Evolutionary conservation across 2,888 invertebrate genomes (phyloP).

Genomic region (Polydrusus tereticollis): DNA sequence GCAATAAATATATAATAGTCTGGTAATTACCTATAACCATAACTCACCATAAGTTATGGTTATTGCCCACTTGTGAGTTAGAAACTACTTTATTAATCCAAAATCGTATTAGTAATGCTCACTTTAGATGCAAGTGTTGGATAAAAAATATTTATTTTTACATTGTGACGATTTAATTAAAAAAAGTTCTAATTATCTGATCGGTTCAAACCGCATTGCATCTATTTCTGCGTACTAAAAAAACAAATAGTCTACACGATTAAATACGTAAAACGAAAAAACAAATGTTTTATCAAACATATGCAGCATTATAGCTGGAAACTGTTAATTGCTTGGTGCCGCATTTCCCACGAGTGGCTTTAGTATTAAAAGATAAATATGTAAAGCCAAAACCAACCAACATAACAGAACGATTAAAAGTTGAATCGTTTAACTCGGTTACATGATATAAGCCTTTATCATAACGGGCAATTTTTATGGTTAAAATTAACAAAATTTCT

Average conservation of each 20-base stretch:
- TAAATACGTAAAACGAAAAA: slow-evolving; percentile 26
- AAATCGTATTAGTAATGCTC: too few relatives aligned
- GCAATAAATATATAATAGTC: too few relatives aligned
- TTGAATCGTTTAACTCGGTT: slow-evolving; percentile 19
- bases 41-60: too few relatives aligned
- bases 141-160: too few relatives aligned
- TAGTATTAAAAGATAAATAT: slow-evolving; percentile 48
- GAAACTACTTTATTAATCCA: too few relatives aligned
- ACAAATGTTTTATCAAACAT: slow-evolving; percentile 41
- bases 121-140: too few relatives aligned
- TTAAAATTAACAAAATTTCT: neutral
- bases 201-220: slow-evolving; percentile 5
- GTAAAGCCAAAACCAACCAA: slow-evolving; percentile 29
- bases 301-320: slow-evolving; percentile 42
- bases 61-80: too few relatives aligned
- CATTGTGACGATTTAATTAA: too few relatives aligned
- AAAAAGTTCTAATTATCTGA: neutral
- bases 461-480: neutral
- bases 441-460: slow-evolving; percentile 31
- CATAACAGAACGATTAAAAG: slow-evolving; percentile 16
- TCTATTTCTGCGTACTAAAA: neutral
- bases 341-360: slow-evolving; percentile 39
- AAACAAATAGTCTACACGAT: slow-evolving; percentile 1
- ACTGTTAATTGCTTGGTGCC: slow-evolving; percentile 46
- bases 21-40: too few relatives aligned